phyloP scores from a whole-genome alignment of 2,113 vertebrate species.

The Oncorhynchus tshawytscha region DNA sequence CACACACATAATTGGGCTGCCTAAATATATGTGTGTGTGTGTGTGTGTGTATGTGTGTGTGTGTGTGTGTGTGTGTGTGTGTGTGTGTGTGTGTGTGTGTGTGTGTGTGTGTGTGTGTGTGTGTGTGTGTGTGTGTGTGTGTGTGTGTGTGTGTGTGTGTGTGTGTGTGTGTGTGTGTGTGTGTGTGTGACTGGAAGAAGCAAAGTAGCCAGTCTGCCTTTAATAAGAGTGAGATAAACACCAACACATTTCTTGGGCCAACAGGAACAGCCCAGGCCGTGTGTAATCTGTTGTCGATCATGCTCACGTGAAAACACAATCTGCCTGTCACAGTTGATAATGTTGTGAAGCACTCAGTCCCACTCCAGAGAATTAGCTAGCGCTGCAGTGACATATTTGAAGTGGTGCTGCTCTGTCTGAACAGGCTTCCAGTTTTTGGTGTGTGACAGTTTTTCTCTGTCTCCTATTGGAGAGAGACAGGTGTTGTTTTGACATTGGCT shows the following conservation, averaged over 20 bases:
- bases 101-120: constrained; percentile 32
- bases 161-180: constrained; percentile 29
- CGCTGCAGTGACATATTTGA: constrained; percentile 55
- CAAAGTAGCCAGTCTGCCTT: constrained; percentile 51
- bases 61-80: constrained; percentile 24
- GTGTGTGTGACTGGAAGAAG: constrained; percentile 32
- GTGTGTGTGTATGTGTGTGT: constrained; percentile 31
- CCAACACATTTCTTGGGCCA: constrained; percentile 68
- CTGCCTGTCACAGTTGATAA: constrained; percentile 76
- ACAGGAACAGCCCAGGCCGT: constrained; percentile 56
- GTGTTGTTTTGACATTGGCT: constrained; percentile 54
- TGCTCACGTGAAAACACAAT: constrained; percentile 74
- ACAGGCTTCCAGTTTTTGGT: constrained; percentile 54
- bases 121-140: constrained; percentile 39
- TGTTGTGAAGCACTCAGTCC: constrained; percentile 69
- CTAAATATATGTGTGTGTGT: constrained; percentile 38
- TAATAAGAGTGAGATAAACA: constrained; percentile 56
- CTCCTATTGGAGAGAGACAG: constrained; percentile 35
- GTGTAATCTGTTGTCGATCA: constrained; percentile 70
- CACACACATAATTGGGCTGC: constrained; percentile 49
- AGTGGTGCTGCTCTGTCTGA: constrained; percentile 51
- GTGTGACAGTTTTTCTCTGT: constrained; percentile 55
- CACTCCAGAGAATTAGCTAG: constrained; percentile 68
- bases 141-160: constrained; percentile 48
- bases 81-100: constrained; percentile 37